Percentiles rank a stretch among this genome's conserved stretches.
These are phyloP conservation scores for Tadarida brasiliensis DNA, from an alignment of 2,797 vertebrate genomes.

Conservation along the genomic window DNA sequence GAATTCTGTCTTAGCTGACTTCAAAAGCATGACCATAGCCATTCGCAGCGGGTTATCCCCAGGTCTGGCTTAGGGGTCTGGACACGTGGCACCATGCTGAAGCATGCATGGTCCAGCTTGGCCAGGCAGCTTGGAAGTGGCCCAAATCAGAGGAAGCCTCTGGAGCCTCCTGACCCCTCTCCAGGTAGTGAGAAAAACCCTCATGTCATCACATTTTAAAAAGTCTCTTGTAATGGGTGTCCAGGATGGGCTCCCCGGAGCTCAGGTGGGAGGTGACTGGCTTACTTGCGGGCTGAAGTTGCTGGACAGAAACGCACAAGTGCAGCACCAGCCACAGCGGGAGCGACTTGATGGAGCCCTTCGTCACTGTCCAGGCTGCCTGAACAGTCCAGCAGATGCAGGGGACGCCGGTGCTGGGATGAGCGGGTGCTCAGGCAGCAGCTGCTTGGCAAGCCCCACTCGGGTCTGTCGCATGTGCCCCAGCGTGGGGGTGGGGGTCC, in stretches of 20 bases:
- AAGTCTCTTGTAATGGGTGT: background rate
- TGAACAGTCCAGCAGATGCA: fast-evolving
- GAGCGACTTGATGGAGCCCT: background rate
- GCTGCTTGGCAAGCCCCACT: background rate
- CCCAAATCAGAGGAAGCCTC: background rate
- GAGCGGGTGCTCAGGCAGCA: background rate
- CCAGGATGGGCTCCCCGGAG: background rate
- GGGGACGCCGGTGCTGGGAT: background rate
- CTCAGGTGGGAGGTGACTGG: background rate
- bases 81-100: fast-evolving
- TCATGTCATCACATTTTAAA: background rate
- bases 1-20: background rate
- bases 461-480: background rate
- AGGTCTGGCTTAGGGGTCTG: background rate
- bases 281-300: background rate
- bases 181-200: background rate
- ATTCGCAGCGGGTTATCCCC: too few species aligned
- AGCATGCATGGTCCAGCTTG: fast-evolving
- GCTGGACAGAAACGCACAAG: background rate
- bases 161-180: background rate
- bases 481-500: fast-evolving
- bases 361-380: background rate
- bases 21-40: background rate
- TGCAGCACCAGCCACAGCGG: fast-evolving
- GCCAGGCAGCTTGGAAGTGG: background rate